Evolutionary conservation across 2,113 vertebrate species (phyloP).

Genomic region (Oreochromis aureus): DNA sequence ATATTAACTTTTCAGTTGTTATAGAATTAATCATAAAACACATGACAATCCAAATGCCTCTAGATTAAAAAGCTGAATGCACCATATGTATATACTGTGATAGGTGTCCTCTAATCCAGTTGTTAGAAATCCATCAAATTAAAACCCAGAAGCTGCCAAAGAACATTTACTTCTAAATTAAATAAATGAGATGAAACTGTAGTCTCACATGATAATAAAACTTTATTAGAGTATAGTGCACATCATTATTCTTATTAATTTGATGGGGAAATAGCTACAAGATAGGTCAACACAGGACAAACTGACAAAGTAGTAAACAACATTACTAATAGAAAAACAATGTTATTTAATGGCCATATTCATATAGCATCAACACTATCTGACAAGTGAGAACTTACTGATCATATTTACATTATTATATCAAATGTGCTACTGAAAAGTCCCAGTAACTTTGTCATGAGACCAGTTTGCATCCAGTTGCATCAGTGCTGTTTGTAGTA

Average conservation of each 20-base stretch:
- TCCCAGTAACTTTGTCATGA: not conserved
- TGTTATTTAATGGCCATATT: not conserved
- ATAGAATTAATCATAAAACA: not conserved
- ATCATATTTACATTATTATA: constrained; percentile 36
- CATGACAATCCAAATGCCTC: not conserved
- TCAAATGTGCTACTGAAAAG: constrained; percentile 22
- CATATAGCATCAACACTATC: not conserved
- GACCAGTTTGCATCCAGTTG: not conserved
- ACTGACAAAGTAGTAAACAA: constrained; percentile 34
- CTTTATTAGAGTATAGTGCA: constrained; percentile 46
- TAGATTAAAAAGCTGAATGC: not conserved
- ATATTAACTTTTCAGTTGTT: not conserved
- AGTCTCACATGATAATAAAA: constrained; percentile 16
- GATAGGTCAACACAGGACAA: constrained; percentile 12
- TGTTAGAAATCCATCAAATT: not conserved
- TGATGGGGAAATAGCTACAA: constrained; percentile 1
- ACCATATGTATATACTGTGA: not conserved
- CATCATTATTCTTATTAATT: constrained; percentile 3
- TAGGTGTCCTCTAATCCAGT: not conserved
- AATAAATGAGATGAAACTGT: not conserved
- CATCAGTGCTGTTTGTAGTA: not conserved
- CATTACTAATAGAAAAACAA: constrained; percentile 23
- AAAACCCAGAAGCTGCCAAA: not conserved
- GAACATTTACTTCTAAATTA: not conserved
- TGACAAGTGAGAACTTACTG: not conserved